Evolutionary conservation across 2,113 vertebrate species (phyloP).

Genomic region (Pica pica): DNA sequence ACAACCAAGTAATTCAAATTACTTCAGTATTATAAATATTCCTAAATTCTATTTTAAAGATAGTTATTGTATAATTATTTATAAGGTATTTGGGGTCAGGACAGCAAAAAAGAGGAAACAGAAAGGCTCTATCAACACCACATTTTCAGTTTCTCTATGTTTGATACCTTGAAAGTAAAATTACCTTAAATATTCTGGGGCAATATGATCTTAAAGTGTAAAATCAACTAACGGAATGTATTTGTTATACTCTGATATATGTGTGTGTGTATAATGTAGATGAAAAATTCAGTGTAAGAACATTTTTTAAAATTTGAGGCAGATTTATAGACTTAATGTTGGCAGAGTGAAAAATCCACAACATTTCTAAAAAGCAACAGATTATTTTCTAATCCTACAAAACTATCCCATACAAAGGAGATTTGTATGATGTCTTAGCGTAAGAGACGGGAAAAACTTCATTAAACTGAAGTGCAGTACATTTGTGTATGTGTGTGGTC

Average conservation of each 20-base stretch:
- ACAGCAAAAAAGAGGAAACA: background rate
- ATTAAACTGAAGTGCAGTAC: background rate
- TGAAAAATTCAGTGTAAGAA: background rate
- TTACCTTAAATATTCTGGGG: background rate
- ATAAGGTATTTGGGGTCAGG: background rate
- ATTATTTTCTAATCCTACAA: background rate
- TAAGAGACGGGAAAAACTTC: background rate
- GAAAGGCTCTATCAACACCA: background rate
- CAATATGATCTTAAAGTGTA: background rate
- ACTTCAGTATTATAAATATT: background rate
- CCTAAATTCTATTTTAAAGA: background rate
- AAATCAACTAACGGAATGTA: background rate
- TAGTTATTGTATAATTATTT: background rate
- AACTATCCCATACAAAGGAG: background rate
- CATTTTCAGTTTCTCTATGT: background rate
- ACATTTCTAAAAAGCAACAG: background rate
- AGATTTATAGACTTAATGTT: background rate
- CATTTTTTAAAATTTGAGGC: background rate
- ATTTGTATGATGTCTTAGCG: background rate
- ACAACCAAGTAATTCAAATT: background rate
- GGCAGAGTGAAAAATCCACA: background rate
- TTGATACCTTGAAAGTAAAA: background rate
- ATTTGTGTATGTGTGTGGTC: background rate
- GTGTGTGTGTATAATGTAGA: background rate
- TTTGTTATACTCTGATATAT: background rate